These are phyloP conservation scores for Chrysemys picta DNA, from an alignment of 2,113 vertebrate species.

Conservation along the genomic window DNA sequence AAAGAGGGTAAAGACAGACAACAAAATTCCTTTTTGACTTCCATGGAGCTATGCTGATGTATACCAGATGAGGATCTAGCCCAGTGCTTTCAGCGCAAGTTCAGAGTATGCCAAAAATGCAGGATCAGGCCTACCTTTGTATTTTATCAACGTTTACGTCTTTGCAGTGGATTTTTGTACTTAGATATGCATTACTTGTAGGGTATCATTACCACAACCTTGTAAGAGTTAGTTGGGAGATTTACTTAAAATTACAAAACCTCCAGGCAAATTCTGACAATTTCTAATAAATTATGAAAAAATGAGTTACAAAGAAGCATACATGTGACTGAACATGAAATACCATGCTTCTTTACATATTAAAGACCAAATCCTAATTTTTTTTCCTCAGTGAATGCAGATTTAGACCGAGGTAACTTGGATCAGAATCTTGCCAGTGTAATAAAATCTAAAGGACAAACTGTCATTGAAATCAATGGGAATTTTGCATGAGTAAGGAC, in stretches of 20 bases:
- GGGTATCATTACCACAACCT: constrained; percentile 2
- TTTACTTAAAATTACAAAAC: constrained; percentile 36
- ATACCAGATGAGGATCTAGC: not conserved
- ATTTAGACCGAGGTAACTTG: not conserved
- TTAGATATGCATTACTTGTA: not conserved
- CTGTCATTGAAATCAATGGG: not conserved
- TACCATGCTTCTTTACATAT: not conserved
- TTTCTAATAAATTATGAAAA: constrained; percentile 23
- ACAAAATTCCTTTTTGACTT: fast-evolving
- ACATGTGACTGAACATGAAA: not conserved
- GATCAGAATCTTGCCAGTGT: not conserved
- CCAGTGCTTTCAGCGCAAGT: not conserved
- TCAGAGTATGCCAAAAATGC: not conserved
- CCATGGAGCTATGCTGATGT: fast-evolving
- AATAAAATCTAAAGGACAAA: no score
- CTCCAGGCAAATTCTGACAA: not conserved
- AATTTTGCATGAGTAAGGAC: not conserved
- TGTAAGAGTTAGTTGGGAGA: constrained; percentile 37
- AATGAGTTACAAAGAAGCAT: not conserved
- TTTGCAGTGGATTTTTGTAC: not conserved
- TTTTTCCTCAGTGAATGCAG: not conserved
- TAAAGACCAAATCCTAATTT: not conserved
- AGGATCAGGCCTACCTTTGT: not conserved
- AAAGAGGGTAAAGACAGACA: not conserved
- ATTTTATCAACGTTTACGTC: not conserved